Evolutionary conservation across 2,888 invertebrate genomes (phyloP).

Genomic region (Sclerodermus sp.): DNA sequence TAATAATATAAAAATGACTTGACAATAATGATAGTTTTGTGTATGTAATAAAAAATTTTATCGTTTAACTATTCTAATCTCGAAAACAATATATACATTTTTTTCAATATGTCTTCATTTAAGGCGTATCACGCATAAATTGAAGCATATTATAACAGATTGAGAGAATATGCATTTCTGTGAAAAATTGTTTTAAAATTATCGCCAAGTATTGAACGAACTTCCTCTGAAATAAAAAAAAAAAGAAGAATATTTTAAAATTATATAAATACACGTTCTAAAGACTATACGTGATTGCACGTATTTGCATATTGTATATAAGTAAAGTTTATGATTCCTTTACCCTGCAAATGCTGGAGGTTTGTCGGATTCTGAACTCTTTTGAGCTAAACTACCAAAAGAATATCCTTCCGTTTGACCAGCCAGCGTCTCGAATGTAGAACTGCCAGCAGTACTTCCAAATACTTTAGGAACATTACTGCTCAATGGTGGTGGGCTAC

Average conservation of each 20-base stretch:
- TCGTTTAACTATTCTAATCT: too few species aligned
- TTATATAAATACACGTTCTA: too few species aligned
- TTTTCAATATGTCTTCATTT: too few species aligned
- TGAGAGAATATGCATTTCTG: too few species aligned
- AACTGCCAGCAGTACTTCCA: conserved; percentile 38
- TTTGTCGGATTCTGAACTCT: conserved; percentile 42
- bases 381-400: conserved; percentile 45
- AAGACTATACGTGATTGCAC: too few species aligned
- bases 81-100: too few species aligned
- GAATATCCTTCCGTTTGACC: conserved; percentile 45
- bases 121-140: too few species aligned
- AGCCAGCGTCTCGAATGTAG: conserved; percentile 49
- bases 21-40: too few species aligned
- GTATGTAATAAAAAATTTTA: too few species aligned
- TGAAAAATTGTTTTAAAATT: too few species aligned
- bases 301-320: not conserved
- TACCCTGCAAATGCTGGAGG: conserved; percentile 47
- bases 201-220: conserved; percentile 53
- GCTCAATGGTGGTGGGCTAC: conserved; percentile 34
- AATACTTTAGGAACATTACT: conserved; percentile 43
- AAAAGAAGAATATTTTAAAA: not conserved
- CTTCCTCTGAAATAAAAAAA: conserved; percentile 44
- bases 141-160: too few species aligned
- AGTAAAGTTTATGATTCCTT: conserved; percentile 1
- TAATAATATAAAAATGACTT: too few species aligned